phyloP scores from a whole-genome alignment of 2,888 invertebrate genomes.

The Chymomyza caudatula region DNA sequence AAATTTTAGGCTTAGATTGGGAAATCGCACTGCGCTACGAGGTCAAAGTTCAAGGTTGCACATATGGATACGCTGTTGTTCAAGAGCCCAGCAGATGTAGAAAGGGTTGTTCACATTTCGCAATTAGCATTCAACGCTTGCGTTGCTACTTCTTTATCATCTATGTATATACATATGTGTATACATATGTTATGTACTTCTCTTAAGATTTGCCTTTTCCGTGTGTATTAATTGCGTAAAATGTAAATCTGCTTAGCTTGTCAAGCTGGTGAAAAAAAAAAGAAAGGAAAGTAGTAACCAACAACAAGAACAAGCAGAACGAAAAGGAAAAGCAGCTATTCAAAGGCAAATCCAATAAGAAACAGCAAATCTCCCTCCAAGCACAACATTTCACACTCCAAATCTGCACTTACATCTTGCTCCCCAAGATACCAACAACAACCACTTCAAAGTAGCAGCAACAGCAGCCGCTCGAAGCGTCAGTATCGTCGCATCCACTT shows the following conservation, averaged over 20 bases:
- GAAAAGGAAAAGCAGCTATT: slow-evolving; percentile 5
- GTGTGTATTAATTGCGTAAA: slow-evolving; percentile 38
- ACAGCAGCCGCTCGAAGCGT: slow-evolving; percentile 9
- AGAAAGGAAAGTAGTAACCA: slow-evolving; percentile 6
- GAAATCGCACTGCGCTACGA: slow-evolving; percentile 23
- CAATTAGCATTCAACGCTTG: slow-evolving; percentile 37
- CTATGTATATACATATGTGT: not conserved
- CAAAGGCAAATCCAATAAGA: slow-evolving; percentile 22
- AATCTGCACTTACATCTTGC: not conserved
- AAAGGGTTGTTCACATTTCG: slow-evolving; percentile 16
- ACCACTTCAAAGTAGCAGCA: slow-evolving; percentile 29
- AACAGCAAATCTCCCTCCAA: not conserved
- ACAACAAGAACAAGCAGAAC: slow-evolving; percentile 9
- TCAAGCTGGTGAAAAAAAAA: slow-evolving; percentile 28
- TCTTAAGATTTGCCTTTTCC: not conserved
- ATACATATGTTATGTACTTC: not conserved
- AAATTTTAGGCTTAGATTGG: slow-evolving; percentile 66
- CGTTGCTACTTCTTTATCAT: not conserved
- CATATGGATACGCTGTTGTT: not conserved
- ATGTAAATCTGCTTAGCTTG: slow-evolving; percentile 48
- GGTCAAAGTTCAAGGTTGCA: slow-evolving; percentile 71
- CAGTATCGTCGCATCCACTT: not conserved
- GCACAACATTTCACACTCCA: not conserved
- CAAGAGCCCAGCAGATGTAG: not conserved
- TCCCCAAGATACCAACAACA: not conserved